Percentiles rank a stretch among this genome's conserved stretches.
Evolutionary conservation across 2,888 invertebrate genomes (phyloP).

Genomic region (Rhagophthalmus giganteus): DNA sequence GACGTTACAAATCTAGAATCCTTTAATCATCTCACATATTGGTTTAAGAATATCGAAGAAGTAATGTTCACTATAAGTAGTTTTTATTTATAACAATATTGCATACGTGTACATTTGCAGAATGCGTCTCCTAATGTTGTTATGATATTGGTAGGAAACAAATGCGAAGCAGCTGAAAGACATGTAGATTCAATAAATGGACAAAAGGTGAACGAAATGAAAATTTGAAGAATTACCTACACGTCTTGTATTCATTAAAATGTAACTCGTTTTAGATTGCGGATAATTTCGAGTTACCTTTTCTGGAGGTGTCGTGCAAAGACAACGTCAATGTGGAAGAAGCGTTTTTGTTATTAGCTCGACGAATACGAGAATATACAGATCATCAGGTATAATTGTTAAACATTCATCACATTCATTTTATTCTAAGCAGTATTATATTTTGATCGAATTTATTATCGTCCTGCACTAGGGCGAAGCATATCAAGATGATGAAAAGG

Average conservation of each 20-base stretch:
- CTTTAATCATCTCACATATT: conserved; percentile 88
- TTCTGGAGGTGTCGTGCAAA: conserved; percentile 87
- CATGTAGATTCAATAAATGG: conserved; percentile 79
- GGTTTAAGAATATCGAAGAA: conserved; percentile 89
- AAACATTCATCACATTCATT: not conserved
- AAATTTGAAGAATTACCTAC: not conserved
- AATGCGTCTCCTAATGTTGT: conserved; percentile 86
- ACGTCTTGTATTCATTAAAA: too few relatives aligned
- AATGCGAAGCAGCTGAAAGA: conserved; percentile 77
- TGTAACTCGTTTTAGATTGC: conserved; percentile 66
- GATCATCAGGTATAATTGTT: conserved; percentile 65
- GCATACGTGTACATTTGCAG: too few relatives aligned
- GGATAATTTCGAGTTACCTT: conserved; percentile 85
- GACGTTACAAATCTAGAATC: conserved; percentile 88
- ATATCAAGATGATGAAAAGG: conserved; percentile 30
- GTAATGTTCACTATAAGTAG: conserved; percentile 57
- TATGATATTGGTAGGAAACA: conserved; percentile 83
- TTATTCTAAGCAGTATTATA: too few relatives aligned
- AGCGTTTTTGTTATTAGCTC: conserved; percentile 77
- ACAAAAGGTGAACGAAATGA: conserved; percentile 65
- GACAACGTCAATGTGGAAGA: conserved; percentile 84
- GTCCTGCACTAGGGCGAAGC: conserved; percentile 12
- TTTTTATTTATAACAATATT: too few relatives aligned
- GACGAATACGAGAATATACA: conserved; percentile 80
- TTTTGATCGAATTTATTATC: too few relatives aligned